Evolutionary conservation across 2,888 invertebrate species (phyloP), one percentile per base, ranked within the genome.

Genomic region (Xestia c-nigrum): DNA sequence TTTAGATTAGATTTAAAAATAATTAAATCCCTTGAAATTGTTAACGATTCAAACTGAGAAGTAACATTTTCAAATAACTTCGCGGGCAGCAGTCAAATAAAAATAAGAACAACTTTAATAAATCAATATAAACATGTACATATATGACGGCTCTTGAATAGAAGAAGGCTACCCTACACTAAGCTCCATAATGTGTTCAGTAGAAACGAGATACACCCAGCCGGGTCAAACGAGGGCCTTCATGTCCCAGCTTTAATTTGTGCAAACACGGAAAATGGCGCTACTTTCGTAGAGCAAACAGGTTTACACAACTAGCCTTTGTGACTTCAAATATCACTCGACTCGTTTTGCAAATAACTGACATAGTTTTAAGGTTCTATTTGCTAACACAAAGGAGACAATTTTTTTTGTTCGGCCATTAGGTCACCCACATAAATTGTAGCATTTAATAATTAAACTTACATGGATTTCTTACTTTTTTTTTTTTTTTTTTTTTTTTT

Each of bases 201-300:
- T 64, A 46, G 63, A 31, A 38, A 71, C 16, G 47, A 10, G 47
- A 40, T 38, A 31, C n/a, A 24, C 24, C 24, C 50, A 50, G 12
- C 50, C 16, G 19, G 7, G 14, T 10, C n/a, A 67, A 61, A 50
- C 31, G 31, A 68, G 38, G 47, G 10, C n/a, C n/a, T 4, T 40
- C 40, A 47, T 3, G 40, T 21, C 40, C 19, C 46, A 64, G 40
- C 31, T 65, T 75, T 59, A 40, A 76, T 76, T 64, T 55, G 24
- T 57, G 31, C 63, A 68, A 77, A 64, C 69, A n/a, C 55, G 40
- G 47, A 47, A 76, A 55, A 57, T 64, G 16, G n/a, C 10, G 46
- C 52, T n/a, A 64, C 24, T 57, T 43, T 64, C 64, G 19, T 46
- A 19, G 10, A 40, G 47, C 24, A 59, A 75, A 61, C 21, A 55